Evolutionary conservation across 1,140 invertebrate genomes (phyloP), one percentile per base, ranked within the genome.

Genomic region (Berghia stephanieae): DNA sequence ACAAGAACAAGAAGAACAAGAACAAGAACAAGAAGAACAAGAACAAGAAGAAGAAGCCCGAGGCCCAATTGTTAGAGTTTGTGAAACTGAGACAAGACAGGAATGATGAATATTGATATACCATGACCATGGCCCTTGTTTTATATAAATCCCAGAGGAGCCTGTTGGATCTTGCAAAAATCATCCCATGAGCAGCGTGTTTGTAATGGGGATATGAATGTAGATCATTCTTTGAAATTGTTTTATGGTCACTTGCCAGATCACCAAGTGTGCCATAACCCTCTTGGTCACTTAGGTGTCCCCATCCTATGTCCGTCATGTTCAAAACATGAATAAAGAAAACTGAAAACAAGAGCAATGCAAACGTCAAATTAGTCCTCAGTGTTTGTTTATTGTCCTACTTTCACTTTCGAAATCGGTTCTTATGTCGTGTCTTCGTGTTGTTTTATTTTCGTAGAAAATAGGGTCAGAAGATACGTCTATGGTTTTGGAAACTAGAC

Each of bases 181-280:
- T 73, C 84, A 88, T 86, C 6, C 82, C 84, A 81, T 89, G 88
- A n/a, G 85, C 80, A 0, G 86, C 88, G 80, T 85, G 86, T 43
- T 44, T 81, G 63, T 74, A 74, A 8, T 57, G 67, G n/a, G 77
- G 79, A 21, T 75, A 57, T 66, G 79, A 36, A 73, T 83, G 78
- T 4, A 82, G 24, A 34, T 66, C 70, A 42, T 68, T 71, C n/a
- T 27, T 34, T 0, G 67, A 70, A n/a, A 79, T 38, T 49, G n/a
- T n/a, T 69, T 80, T 57, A 66, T 78, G 85, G 69, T 83, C 81
- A 43, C 79, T 60, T 24, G 75, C 71, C 16, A 13, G 71, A 67
- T 86, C 85, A n/a, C 82, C 83, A 49, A 80, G 77, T 34, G 77
- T 78, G n/a, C 82, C 85, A 79, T 78, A 86, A 10, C 44, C 31